A percentile compares a stretch with the other conserved stretches of the same genome.
Conservation (phyloP, 2,797 vertebrate genomes). For the Caiman crocodilus region DNA sequence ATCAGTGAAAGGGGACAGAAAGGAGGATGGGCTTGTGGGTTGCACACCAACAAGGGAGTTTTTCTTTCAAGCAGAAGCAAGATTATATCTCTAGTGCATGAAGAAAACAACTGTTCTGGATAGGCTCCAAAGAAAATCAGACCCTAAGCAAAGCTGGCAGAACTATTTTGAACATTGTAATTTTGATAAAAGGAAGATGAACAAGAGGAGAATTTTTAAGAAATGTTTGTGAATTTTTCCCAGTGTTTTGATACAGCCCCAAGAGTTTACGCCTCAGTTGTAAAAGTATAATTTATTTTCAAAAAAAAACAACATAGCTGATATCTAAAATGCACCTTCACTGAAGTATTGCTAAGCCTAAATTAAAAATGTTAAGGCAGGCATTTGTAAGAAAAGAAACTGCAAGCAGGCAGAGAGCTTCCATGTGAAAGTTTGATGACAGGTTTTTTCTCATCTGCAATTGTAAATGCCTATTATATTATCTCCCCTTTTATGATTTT, state of each 20-base stretch:
- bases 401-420: constrained; percentile 37
- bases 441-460: constrained; percentile 61
- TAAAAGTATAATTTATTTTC: background rate
- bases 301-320: background rate
- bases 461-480: constrained; percentile 59
- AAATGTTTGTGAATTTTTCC: constrained; percentile 33
- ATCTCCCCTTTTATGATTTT: constrained; percentile 55
- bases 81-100: constrained; percentile 27
- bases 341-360: background rate
- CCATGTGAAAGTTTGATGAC: constrained; percentile 76
- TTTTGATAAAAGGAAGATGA: constrained; percentile 42
- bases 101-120: constrained; percentile 38
- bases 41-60: constrained; percentile 4
- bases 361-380: constrained; percentile 18
- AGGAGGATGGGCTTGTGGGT: constrained; percentile 7
- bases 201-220: background rate
- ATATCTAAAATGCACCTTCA: background rate
- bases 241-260: background rate
- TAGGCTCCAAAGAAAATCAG: constrained; percentile 36
- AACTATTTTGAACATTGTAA: constrained; percentile 47
- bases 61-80: constrained; percentile 15
- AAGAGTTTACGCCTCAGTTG: background rate
- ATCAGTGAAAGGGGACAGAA: background rate
- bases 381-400: constrained; percentile 2
- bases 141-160: background rate